Conservation (phyloP, 2,113 vertebrate genomes). For the Bufo gargarizans region DNA sequence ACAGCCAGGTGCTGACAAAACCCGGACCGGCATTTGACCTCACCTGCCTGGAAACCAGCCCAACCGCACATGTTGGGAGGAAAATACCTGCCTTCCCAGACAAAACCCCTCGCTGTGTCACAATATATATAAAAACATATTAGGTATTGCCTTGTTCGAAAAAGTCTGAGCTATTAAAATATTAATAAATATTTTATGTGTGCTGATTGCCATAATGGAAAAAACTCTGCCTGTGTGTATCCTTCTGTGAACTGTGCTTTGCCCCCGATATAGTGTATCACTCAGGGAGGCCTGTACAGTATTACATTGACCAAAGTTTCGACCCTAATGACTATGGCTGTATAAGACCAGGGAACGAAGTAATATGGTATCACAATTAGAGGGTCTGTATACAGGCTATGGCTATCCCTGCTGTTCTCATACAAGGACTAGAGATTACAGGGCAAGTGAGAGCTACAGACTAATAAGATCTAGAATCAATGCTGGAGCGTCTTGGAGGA, state of each 20-base stretch:
- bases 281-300: slow-evolving; percentile 32
- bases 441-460: slow-evolving; percentile 38
- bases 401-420: slow-evolving; percentile 31
- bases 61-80: too few species aligned
- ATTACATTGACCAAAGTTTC: slow-evolving; percentile 47
- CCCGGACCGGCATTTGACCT: too few species aligned
- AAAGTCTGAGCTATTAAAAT: too few species aligned
- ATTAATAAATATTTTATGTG: too few species aligned
- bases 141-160: too few species aligned
- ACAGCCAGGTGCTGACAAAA: too few species aligned
- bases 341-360: slow-evolving; percentile 3
- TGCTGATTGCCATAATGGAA: too few species aligned
- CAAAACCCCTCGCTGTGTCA: too few species aligned
- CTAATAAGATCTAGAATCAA: slow-evolving; percentile 51
- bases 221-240: too few species aligned
- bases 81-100: too few species aligned
- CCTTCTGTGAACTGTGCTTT: slow-evolving; percentile 28
- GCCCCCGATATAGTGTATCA: background rate
- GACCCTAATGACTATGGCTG: slow-evolving; percentile 28
- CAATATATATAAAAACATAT: too few species aligned
- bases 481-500: slow-evolving; percentile 22
- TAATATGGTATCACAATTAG: slow-evolving; percentile 38
- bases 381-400: slow-evolving; percentile 20
- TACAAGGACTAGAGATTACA: slow-evolving; percentile 31
- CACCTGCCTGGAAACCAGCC: too few species aligned